phyloP scores from a whole-genome alignment of 2,888 invertebrate species.

The Aphrophora alni region DNA sequence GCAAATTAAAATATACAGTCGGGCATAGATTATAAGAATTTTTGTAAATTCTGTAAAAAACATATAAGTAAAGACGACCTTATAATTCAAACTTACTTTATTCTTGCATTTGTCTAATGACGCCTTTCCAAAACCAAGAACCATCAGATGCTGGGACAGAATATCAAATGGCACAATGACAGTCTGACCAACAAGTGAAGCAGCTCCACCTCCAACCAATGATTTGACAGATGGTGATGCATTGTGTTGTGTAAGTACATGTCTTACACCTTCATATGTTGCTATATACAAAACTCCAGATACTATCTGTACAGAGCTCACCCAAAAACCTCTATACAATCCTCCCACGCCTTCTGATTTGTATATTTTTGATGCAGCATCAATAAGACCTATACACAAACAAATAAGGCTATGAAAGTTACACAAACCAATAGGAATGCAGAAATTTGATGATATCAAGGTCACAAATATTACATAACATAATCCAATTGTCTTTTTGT shows the following conservation, averaged over 20 bases:
- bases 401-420: conserved; percentile 4
- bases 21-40: too few species aligned
- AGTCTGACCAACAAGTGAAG: conserved; percentile 92
- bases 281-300: conserved; percentile 91
- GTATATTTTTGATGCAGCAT: conserved; percentile 89
- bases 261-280: conserved; percentile 90
- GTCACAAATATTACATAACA: too few species aligned
- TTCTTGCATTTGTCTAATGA: conserved; percentile 30
- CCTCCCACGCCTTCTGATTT: conserved; percentile 83
- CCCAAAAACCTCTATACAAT: conserved; percentile 93
- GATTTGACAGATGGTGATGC: conserved; percentile 71
- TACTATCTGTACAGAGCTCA: conserved; percentile 86
- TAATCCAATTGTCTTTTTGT: not conserved
- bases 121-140: conserved; percentile 70
- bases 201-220: conserved; percentile 87
- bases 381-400: conserved; percentile 69
- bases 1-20: too few species aligned
- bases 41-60: too few species aligned
- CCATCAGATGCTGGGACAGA: conserved; percentile 96
- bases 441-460: too few species aligned
- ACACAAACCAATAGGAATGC: too few species aligned
- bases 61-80: too few species aligned
- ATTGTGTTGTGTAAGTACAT: conserved; percentile 73
- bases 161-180: conserved; percentile 97
- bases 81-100: conserved; percentile 38